These are phyloP conservation scores for Alligator sinensis DNA, from an alignment of 2,113 vertebrate genomes.

Conservation along the genomic window DNA sequence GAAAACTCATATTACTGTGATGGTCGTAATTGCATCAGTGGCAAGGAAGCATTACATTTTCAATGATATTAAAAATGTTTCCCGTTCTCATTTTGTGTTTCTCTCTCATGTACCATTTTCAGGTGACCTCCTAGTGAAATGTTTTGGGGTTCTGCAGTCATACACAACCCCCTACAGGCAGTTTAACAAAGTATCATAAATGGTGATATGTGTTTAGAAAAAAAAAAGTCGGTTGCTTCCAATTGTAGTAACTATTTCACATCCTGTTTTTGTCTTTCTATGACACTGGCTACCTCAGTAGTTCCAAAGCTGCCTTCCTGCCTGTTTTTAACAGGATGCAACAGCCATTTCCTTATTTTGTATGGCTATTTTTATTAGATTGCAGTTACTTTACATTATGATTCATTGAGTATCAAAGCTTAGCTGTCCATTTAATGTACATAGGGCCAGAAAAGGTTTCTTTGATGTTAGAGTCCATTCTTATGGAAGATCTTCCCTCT, in stretches of 20 bases:
- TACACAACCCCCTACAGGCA: slow-evolving; percentile 66
- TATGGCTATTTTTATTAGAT: slow-evolving; percentile 81
- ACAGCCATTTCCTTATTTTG: slow-evolving; percentile 83
- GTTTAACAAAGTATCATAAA: slow-evolving; percentile 2
- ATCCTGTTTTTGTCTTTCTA: slow-evolving; percentile 84
- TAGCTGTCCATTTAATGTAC: slow-evolving; percentile 64
- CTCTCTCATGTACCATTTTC: not conserved
- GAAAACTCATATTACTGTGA: rapidly evolving
- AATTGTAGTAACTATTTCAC: slow-evolving; percentile 56
- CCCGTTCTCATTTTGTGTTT: not conserved
- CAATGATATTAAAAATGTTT: not conserved
- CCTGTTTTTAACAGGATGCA: slow-evolving; percentile 81
- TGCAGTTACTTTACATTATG: slow-evolving; percentile 68
- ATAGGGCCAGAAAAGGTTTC: slow-evolving; percentile 63
- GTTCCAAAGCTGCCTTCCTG: slow-evolving; percentile 74
- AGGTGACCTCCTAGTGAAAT: not conserved
- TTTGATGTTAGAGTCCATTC: slow-evolving; percentile 61
- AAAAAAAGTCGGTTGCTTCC: slow-evolving; percentile 44
- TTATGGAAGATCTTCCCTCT: slow-evolving; percentile 27
- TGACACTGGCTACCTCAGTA: slow-evolving; percentile 59
- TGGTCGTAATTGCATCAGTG: not conserved
- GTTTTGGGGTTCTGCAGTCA: slow-evolving; percentile 30
- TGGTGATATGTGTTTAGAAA: slow-evolving; percentile 27
- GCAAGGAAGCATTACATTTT: not conserved
- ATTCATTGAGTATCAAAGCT: slow-evolving; percentile 72